A percentile compares a stretch with the other conserved stretches of the same genome.
These are phyloP conservation scores for Drosophila subquinaria DNA, from an alignment of 2,888 invertebrate genomes.

Conservation along the genomic window DNA sequence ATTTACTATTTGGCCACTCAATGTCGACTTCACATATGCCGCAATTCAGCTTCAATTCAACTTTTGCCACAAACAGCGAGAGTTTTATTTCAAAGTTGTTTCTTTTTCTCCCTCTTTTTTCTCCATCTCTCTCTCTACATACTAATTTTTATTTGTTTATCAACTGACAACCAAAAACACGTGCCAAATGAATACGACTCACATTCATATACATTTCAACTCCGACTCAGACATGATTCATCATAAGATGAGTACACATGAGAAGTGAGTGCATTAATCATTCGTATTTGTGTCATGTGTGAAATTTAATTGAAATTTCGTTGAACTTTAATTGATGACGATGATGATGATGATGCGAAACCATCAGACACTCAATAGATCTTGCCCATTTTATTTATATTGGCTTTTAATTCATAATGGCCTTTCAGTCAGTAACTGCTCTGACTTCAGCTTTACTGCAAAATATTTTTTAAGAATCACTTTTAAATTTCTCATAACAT, in stretches of 20 bases:
- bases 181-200: constrained; percentile 14
- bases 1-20: constrained; percentile 32
- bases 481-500: too few relatives aligned
- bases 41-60: constrained; percentile 42
- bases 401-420: constrained; percentile 12
- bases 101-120: not conserved
- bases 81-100: constrained; percentile 33
- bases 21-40: constrained; percentile 37
- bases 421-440: too few relatives aligned
- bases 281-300: constrained; percentile 27
- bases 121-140: not conserved
- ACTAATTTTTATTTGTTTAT: constrained; percentile 20
- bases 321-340: constrained; percentile 40
- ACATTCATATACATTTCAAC: constrained; percentile 16
- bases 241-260: constrained; percentile 18
- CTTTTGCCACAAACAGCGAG: constrained; percentile 56
- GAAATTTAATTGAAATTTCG: constrained; percentile 32
- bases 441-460: too few relatives aligned
- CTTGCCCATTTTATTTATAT: constrained; percentile 5
- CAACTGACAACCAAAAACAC: constrained; percentile 25
- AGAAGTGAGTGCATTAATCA: constrained; percentile 29
- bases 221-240: constrained; percentile 31
- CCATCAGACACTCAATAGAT: not conserved
- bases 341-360: constrained; percentile 9
- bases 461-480: too few relatives aligned